Evolutionary conservation across 2,888 invertebrate genomes (phyloP).

Genomic region (Arge pagana): DNA sequence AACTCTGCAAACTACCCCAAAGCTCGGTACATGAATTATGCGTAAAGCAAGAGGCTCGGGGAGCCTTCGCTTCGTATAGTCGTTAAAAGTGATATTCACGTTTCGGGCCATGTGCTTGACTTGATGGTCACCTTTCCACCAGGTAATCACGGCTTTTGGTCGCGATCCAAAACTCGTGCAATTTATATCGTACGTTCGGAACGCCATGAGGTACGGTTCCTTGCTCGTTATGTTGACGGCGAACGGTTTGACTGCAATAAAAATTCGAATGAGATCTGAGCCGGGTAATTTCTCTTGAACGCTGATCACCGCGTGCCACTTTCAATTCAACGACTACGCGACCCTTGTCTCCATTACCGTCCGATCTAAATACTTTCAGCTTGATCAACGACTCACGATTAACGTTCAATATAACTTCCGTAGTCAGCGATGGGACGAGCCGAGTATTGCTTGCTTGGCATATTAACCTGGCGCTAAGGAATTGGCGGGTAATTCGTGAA

Average conservation of each 20-base stretch:
- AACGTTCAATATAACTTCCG: conserved; percentile 46
- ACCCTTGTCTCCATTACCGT: neutral
- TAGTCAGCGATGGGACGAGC: conserved; percentile 68
- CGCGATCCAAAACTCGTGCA: conserved; percentile 84
- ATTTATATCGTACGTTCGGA: conserved; percentile 83
- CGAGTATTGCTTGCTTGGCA: conserved; percentile 87
- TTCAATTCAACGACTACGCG: neutral
- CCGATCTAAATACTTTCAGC: neutral
- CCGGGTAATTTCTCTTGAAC: neutral
- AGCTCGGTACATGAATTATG: too few species aligned
- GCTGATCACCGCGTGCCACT: too few species aligned
- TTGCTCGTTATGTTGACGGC: conserved; percentile 82
- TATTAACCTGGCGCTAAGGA: conserved; percentile 79
- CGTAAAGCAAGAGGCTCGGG: too few species aligned
- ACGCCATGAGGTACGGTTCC: conserved; percentile 80
- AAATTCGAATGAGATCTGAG: conserved; percentile 22
- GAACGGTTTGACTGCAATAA: conserved; percentile 80
- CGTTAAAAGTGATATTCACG: conserved; percentile 73
- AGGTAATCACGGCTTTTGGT: conserved; percentile 83
- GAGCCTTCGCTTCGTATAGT: too few species aligned
- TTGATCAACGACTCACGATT: conserved; percentile 41
- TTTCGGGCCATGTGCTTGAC: conserved; percentile 82
- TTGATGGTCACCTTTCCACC: conserved; percentile 87
- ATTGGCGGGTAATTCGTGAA: conserved; percentile 70
- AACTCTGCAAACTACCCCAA: conserved; percentile 72